phyloP scores from a whole-genome alignment of 2,888 invertebrate genomes.

The Parnassius mnemosyne region DNA sequence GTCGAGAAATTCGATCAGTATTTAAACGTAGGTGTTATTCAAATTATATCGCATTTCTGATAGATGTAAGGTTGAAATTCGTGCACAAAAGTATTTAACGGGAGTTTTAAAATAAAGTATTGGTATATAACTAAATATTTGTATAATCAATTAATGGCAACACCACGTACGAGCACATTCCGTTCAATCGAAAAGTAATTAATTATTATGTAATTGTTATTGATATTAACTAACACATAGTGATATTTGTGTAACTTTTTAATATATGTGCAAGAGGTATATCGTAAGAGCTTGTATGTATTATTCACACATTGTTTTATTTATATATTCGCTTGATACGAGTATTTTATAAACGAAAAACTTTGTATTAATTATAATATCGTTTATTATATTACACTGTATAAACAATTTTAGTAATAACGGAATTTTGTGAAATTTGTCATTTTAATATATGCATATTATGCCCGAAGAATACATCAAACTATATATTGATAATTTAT shows the following conservation, averaged over 20 bases:
- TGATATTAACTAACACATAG: constrained; percentile 45
- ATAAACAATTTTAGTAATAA: constrained; percentile 6
- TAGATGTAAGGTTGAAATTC: constrained; percentile 58
- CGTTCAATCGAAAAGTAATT: constrained; percentile 65
- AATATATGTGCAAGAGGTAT: constrained; percentile 20
- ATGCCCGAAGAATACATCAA: constrained; percentile 6
- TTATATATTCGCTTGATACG: constrained; percentile 22
- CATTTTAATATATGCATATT: not conserved
- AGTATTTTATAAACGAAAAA: constrained; percentile 12
- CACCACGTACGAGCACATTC: constrained; percentile 72
- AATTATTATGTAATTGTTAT: constrained; percentile 53
- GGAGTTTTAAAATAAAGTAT: constrained; percentile 49
- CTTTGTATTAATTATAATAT: constrained; percentile 9
- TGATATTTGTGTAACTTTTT: constrained; percentile 47
- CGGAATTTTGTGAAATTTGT: not conserved
- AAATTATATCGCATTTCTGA: constrained; percentile 53
- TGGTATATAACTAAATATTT: constrained; percentile 40
- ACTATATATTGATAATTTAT: constrained; percentile 11
- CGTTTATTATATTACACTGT: constrained; percentile 16
- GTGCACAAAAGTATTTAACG: constrained; percentile 73
- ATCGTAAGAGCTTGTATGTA: constrained; percentile 24
- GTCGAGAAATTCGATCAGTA: constrained; percentile 51
- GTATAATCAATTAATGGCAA: constrained; percentile 49
- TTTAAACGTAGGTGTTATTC: constrained; percentile 52
- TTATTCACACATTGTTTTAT: constrained; percentile 19